Conservation (phyloP, 64 coral and sea anemone genomes). For the Acropora yongei region DNA sequence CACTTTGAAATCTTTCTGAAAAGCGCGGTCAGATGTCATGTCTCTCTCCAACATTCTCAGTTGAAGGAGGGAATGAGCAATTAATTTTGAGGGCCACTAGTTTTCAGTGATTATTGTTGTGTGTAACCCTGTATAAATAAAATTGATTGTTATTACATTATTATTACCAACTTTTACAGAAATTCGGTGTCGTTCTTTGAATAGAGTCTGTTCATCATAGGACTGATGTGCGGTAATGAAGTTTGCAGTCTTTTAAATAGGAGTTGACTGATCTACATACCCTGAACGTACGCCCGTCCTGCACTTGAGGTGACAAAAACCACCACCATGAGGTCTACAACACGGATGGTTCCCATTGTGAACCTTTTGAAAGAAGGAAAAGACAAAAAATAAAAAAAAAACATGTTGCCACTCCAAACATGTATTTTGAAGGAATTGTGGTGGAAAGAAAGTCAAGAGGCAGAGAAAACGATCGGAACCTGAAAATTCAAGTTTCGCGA, state of each 20-base stretch:
- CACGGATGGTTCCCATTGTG: neutral
- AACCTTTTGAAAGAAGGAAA: neutral
- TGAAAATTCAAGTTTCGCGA: neutral
- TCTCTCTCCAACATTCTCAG: no score
- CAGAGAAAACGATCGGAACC: neutral
- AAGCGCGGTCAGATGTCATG: no score
- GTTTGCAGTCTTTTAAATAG: no score
- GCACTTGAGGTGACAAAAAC: neutral
- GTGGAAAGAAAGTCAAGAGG: no score
- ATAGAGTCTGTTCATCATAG: no score
- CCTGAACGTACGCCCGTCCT: conserved; percentile 14
- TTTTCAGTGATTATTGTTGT: neutral
- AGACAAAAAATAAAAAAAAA: neutral
- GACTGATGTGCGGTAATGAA: no score
- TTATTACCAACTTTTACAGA: no score
- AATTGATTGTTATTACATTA: no score
- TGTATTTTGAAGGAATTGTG: neutral
- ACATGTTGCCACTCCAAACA: neutral
- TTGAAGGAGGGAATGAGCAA: no score
- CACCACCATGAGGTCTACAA: neutral
- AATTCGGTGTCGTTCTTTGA: no score
- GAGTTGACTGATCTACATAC: neutral
- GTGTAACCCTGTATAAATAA: no score
- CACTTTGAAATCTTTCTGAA: no score
- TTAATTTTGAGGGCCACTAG: neutral